These are phyloP conservation scores for Sebastiscus albofasciatus DNA, from an alignment of 2,797 vertebrate genomes.

Conservation along the genomic window DNA sequence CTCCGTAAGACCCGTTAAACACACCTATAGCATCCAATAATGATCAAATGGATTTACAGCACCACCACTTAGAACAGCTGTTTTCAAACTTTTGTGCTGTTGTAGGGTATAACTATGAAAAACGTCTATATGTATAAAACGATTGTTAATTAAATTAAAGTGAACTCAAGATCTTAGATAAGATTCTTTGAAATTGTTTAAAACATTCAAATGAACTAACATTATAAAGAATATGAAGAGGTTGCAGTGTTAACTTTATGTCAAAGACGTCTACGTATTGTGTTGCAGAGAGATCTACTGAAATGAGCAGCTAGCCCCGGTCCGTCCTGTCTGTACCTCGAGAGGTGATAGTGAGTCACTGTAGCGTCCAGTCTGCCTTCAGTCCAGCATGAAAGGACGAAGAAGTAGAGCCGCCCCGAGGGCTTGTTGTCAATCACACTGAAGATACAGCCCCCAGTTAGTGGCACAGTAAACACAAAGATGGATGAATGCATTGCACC, in stretches of 20 bases:
- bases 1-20: neutral
- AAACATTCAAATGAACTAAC: neutral
- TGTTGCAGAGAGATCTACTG: too few species aligned
- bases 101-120: too few species aligned
- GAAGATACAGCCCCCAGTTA: too few species aligned
- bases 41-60: slow-evolving; percentile 12
- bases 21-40: neutral
- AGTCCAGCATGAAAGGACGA: too few species aligned
- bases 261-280: neutral
- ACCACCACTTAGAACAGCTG: neutral
- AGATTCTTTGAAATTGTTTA: too few species aligned
- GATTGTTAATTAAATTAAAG: neutral
- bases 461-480: too few species aligned
- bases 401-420: too few species aligned
- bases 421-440: too few species aligned
- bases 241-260: neutral
- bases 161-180: neutral
- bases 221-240: neutral
- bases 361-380: too few species aligned
- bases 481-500: too few species aligned
- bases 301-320: too few species aligned
- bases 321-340: too few species aligned
- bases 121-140: neutral
- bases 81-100: neutral
- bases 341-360: neutral